Percentiles rank a stretch among this genome's conserved stretches.
These are phyloP conservation scores for Trogon surrucura DNA, from an alignment of 2,113 vertebrate species.

Conservation along the genomic window DNA sequence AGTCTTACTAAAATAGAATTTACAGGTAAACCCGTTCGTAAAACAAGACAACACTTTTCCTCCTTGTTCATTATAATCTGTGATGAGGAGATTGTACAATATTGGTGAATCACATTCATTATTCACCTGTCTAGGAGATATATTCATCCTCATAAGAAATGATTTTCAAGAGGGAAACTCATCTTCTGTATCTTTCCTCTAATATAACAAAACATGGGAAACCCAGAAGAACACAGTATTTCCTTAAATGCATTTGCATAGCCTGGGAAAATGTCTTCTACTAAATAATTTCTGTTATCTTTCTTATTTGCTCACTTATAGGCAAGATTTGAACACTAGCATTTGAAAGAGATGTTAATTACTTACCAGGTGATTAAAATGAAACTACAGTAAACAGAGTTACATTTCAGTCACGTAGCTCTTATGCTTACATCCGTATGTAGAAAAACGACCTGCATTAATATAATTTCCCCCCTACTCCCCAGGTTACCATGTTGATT, in stretches of 20 bases:
- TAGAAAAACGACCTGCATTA: background rate
- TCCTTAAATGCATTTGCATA: background rate
- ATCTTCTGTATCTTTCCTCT: background rate
- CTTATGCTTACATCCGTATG: background rate
- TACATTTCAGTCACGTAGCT: background rate
- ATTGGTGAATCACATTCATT: background rate
- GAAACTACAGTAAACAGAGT: background rate
- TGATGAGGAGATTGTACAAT: background rate
- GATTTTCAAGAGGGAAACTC: background rate
- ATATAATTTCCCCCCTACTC: background rate
- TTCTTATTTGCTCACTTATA: background rate
- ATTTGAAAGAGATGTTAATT: constrained; percentile 22
- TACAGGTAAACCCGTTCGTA: background rate
- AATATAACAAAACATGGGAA: background rate
- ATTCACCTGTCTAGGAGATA: background rate
- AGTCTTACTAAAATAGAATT: background rate
- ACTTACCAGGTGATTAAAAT: constrained; percentile 23
- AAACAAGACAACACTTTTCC: background rate
- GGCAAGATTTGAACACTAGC: background rate
- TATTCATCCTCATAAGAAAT: background rate
- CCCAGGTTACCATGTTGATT: background rate
- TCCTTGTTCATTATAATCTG: background rate
- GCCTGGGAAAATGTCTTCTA: background rate
- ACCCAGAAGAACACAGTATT: background rate
- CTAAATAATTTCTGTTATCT: background rate